A percentile compares a stretch with the other conserved stretches of the same genome.
Conservation (phyloP, 2,888 invertebrate species). For the Periphyllus acericola region DNA sequence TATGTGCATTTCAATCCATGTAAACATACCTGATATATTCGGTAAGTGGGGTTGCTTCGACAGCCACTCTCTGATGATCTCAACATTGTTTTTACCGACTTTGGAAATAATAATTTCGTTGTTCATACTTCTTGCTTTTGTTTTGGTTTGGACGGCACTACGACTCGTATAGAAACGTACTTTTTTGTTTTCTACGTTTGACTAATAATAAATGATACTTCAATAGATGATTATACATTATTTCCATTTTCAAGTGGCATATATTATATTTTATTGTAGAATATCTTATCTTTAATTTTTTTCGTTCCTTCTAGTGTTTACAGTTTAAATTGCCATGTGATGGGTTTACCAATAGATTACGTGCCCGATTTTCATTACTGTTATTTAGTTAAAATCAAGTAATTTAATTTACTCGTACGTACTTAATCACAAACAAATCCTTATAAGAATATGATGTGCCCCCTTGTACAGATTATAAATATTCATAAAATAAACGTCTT, state of each 20-base stretch:
- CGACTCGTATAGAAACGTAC: background rate
- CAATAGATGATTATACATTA: background rate
- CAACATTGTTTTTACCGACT: slow-evolving; percentile 40
- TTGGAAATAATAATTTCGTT: slow-evolving; percentile 25
- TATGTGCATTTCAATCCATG: too few species aligned
- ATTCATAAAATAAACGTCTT: too few species aligned
- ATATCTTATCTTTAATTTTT: slow-evolving; percentile 30
- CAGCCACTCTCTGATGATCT: slow-evolving; percentile 59
- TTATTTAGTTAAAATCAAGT: background rate
- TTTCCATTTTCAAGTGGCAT: background rate
- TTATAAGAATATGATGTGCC: too few species aligned
- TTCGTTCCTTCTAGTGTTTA: slow-evolving; percentile 32
- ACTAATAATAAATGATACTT: background rate
- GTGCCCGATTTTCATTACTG: background rate
- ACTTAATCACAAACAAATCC: too few species aligned
- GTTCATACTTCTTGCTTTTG: background rate
- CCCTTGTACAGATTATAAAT: too few species aligned
- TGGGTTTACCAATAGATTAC: background rate
- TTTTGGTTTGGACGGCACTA: slow-evolving; percentile 4
- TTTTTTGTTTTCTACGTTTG: background rate
- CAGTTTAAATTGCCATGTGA: background rate
- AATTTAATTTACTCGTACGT: too few species aligned
- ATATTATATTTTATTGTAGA: background rate
- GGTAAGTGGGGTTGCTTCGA: slow-evolving; percentile 62
- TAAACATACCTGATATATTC: slow-evolving; percentile 59